A percentile compares a stretch with the other conserved stretches of the same genome.
Evolutionary conservation across 2,113 vertebrate genomes (phyloP).

Genomic region (Heterochromis multidens): DNA sequence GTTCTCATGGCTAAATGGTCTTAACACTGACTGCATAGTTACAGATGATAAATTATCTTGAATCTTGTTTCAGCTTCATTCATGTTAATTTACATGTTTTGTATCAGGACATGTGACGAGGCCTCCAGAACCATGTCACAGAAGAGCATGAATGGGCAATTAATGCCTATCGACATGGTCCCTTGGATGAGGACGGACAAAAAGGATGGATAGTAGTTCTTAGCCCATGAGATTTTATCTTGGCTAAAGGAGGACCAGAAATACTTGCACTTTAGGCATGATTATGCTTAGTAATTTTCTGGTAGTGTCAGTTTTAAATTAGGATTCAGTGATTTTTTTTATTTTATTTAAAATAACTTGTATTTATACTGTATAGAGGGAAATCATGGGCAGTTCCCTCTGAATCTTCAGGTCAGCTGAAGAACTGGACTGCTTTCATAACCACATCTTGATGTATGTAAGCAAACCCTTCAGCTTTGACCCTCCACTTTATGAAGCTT

Average conservation of each 20-base stretch:
- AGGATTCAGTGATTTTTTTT: background rate
- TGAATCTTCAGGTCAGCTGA: background rate
- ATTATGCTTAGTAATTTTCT: background rate
- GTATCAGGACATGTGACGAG: background rate
- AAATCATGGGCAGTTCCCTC: background rate
- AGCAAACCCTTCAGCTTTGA: background rate
- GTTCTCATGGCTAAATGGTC: too few species aligned
- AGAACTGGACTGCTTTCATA: background rate
- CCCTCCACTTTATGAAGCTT: background rate
- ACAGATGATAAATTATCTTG: too few species aligned
- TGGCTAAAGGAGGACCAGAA: background rate
- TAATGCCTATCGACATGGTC: background rate
- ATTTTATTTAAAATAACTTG: background rate
- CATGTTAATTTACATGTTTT: background rate
- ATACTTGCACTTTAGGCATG: background rate
- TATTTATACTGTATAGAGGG: background rate
- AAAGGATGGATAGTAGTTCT: background rate
- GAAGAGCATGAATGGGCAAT: background rate
- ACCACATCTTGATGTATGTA: background rate
- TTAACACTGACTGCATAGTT: too few species aligned
- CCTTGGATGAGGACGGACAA: background rate
- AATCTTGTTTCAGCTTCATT: too few species aligned
- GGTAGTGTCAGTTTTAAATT: background rate
- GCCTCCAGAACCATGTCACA: background rate
- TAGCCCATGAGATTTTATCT: background rate